Evolutionary conservation across 2,797 vertebrate species (phyloP).

Genomic region (Gobio occitaniae): DNA sequence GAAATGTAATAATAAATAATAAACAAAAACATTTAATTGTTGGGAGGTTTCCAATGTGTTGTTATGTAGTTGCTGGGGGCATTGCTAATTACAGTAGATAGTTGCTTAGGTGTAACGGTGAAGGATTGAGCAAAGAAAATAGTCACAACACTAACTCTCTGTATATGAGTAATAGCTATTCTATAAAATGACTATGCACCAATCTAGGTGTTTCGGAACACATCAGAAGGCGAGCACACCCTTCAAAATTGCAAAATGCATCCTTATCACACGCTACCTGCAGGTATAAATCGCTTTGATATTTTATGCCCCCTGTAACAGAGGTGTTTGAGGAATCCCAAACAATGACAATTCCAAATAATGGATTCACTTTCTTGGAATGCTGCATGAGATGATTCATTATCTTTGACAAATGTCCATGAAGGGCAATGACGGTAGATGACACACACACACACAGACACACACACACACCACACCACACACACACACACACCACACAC

Average conservation of each 20-base stretch:
- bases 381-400: not conserved
- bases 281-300: not conserved
- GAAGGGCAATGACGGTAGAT: not conserved
- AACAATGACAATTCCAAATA: not conserved
- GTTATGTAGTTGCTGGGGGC: not conserved
- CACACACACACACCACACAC: too few relatives aligned
- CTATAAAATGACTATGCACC: not conserved
- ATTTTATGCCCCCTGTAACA: not conserved
- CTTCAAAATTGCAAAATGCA: not conserved
- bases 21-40: not conserved
- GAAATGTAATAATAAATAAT: not conserved
- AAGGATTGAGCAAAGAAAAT: not conserved
- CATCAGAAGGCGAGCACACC: not conserved
- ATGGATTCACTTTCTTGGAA: not conserved
- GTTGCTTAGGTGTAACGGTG: not conserved
- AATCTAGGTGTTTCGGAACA: not conserved
- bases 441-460: not conserved
- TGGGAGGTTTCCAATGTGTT: not conserved
- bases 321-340: conserved; percentile 12
- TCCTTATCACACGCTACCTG: not conserved
- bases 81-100: not conserved
- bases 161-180: not conserved
- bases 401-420: not conserved
- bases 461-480: too few relatives aligned
- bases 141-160: conserved; percentile 3